Evolutionary conservation across 53 echinoderm and acorn worm species (phyloP), one percentile per base, ranked within the genome.

Genomic region (Arbacia lixula): DNA sequence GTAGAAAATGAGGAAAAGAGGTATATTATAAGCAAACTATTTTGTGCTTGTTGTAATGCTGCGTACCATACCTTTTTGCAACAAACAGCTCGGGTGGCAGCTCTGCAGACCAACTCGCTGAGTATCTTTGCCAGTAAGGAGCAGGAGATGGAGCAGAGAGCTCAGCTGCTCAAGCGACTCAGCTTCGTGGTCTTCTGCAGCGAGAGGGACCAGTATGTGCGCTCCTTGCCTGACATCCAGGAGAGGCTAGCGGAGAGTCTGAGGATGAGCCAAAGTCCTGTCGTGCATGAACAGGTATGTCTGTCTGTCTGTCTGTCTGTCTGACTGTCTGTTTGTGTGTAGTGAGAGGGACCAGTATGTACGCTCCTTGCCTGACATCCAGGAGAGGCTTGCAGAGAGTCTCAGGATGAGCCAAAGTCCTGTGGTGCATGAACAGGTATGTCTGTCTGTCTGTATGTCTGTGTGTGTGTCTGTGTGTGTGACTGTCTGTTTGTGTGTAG

Each of bases 121-220:
- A 99, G 95, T 73, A 90, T 94, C 30, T 99, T 99, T 85, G 92
- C 99, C 35, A 99, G 92, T 77, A 90, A 89, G 75, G 99, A 99
- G 24, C 89, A 86, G 6, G 94, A 95, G 83, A 99, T 94, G 72
- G 99, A 99, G 30, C 99, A 95, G 64, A 67, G 99, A 58, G 92
- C 92, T 2, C 96, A 96, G 80, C 91, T 96, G 12, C 76, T 96
- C 4, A 96, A 96, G 84, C 83, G 96, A 12, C 88, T 96, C 8
- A 91, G 86, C 73, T 96, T 93, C 66, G 91, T 85, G 5, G 68
- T 96, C 40, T 96, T 93, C 90, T 96, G 96, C 72, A 96, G 96
- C 31, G 89, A 96, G 79, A 85, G 87, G 36, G 96, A 96, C 84
- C 96, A 96, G 86, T 96, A 96, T 60, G 91, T 91, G 5, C 84